Base-by-base conservation (phyloP, 2,113 vertebrate genomes). In the Synchiropus splendidus region DNA sequence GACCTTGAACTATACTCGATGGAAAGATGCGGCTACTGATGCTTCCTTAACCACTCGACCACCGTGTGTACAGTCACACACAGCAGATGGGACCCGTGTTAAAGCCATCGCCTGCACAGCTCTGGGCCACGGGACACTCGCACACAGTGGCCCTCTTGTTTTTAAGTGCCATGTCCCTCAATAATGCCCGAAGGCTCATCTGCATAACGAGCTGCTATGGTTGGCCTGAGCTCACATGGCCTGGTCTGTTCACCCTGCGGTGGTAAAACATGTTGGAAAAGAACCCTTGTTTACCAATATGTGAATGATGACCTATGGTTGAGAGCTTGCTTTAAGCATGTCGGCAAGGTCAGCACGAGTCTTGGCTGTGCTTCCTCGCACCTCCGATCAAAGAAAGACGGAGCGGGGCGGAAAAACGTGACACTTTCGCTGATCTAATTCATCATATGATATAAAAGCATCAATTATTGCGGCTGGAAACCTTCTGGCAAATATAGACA, bases 131-230 rank as follows among this genome's bases (percentile, higher is more conserved):
- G 66, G 72, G 72, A 75, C 64, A 58, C 62, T 67, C 55, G 54
- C 66, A 70, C 71, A 80, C 78, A 82, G 78, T 76, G 74, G 70
- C 54, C 74, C 59, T 74, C 74, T 79, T 82, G 80, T 82, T 72
- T 75, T 56, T 70, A 71, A 77, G 74, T 67, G 64, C 74, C 68
- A 67, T 76, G 74, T 75, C 70, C 72, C 72, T 72, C 61, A 57
- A 67, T 69, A 72, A 74, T 74, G 73, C 72, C 75, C 74, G 39
- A 39, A 58, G 75, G 78, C 74, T 61, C 54, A 39, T 55, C 54
- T 69, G 65, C 74, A 73, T 70, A 79, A 79, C 64, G 67, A 69
- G 72, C 72, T 77, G 73, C 77, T 72, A 72, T 73, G 72, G 70
- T 80, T 82, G 80, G 75, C 74, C 66, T 62, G 2, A 64, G 54